Evolutionary conservation across 2,113 vertebrate species (phyloP).

Genomic region (Halcyon senegalensis): DNA sequence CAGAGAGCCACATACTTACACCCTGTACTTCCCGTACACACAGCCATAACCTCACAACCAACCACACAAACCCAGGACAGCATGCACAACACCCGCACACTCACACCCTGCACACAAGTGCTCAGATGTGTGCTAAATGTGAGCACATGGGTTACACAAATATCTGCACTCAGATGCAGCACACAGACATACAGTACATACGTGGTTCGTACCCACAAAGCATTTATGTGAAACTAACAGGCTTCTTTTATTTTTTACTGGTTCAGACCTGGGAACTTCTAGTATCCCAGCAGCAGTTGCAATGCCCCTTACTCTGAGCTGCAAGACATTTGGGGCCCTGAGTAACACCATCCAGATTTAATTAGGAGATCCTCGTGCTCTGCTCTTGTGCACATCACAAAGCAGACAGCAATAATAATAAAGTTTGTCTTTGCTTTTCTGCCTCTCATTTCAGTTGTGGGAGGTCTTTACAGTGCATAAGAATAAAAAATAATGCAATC

Average conservation of each 20-base stretch:
- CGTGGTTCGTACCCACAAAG: not conserved
- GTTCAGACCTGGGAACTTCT: not conserved
- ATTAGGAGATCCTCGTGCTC: not conserved
- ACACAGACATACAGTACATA: not conserved
- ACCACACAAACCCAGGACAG: rapidly evolving
- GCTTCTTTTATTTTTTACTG: not conserved
- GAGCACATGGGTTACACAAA: not conserved
- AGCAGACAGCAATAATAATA: not conserved
- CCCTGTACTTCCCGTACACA: no score
- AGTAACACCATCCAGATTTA: not conserved
- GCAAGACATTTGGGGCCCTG: not conserved
- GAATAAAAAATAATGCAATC: not conserved
- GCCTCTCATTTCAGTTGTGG: not conserved
- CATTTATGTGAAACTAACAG: not conserved
- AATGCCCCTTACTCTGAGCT: not conserved
- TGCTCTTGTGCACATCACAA: not conserved
- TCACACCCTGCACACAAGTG: not conserved
- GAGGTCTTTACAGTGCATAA: not conserved
- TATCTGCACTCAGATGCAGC: not conserved
- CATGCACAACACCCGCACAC: not conserved
- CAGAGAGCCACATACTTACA: not conserved
- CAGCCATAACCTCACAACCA: not conserved
- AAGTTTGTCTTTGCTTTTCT: not conserved
- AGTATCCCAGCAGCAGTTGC: not conserved
- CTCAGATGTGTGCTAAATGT: not conserved